These are phyloP conservation scores for Erpobdella octoculata DNA, from an alignment of 2,888 invertebrate species.

Conservation along the genomic window DNA sequence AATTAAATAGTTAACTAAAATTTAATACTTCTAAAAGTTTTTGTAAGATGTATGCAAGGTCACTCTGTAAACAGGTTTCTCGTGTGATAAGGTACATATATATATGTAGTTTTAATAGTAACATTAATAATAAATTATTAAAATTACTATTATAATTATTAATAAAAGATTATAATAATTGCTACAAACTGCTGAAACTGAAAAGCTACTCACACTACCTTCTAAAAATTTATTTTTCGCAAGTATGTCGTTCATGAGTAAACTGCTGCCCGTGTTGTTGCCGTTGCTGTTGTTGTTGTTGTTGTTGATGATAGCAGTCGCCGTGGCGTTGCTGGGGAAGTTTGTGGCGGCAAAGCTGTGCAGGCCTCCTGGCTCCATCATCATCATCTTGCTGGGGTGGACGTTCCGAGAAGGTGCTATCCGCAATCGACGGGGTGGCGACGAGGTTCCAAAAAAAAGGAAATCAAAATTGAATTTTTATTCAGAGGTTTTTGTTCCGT, in stretches of 20 bases:
- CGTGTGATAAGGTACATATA: too few species aligned
- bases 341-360: too few species aligned
- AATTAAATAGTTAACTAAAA: too few species aligned
- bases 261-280: constrained; percentile 1
- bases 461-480: too few species aligned
- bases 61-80: too few species aligned
- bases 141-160: neutral
- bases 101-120: neutral
- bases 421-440: too few species aligned
- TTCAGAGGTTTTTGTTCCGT: too few species aligned
- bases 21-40: too few species aligned
- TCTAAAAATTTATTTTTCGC: constrained; percentile 20
- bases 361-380: neutral
- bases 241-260: constrained; percentile 20
- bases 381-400: constrained; percentile 2
- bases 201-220: too few species aligned
- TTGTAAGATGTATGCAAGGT: too few species aligned
- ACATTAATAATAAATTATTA: neutral
- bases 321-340: constrained; percentile 2
- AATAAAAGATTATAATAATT: neutral
- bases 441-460: too few species aligned
- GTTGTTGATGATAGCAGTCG: neutral
- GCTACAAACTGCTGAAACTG: neutral
- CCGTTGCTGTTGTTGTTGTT: constrained; percentile 13
- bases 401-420: neutral